Conservation (phyloP, 1,140 invertebrate genomes). For the Maniola jurtina region DNA sequence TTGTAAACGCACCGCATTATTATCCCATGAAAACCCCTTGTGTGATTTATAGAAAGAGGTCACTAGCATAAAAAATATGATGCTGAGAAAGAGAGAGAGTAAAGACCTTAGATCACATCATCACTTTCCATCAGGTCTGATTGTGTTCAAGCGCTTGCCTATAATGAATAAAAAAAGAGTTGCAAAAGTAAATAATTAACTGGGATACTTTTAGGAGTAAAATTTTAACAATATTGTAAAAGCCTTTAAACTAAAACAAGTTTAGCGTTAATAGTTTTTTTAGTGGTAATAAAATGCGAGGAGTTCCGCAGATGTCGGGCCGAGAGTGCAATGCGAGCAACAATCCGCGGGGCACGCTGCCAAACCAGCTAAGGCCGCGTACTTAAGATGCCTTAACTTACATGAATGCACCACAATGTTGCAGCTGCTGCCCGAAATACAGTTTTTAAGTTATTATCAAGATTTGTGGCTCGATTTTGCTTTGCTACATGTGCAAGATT, state of each 20-base stretch:
- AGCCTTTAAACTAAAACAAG: background rate
- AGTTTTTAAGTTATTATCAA: conserved; percentile 13
- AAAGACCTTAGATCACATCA: no score
- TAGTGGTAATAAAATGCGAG: conserved; percentile 6
- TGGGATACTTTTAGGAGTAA: background rate
- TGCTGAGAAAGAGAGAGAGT: no score
- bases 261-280: background rate
- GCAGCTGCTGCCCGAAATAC: conserved; percentile 24
- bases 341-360: conserved; percentile 45
- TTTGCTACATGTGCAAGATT: background rate
- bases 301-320: conserved; percentile 35
- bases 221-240: conserved; percentile 5
- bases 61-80: no score
- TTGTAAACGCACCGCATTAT: no score
- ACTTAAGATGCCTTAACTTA: conserved; percentile 43
- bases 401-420: conserved; percentile 26
- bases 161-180: no score
- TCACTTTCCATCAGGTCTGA: no score
- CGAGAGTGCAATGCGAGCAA: conserved; percentile 35
- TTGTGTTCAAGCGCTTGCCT: no score
- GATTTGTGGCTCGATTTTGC: background rate
- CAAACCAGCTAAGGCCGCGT: conserved; percentile 39
- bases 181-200: no score
- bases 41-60: no score
- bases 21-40: no score